phyloP scores from a whole-genome alignment of 2,888 invertebrate genomes.

The Drosophila putrida region DNA sequence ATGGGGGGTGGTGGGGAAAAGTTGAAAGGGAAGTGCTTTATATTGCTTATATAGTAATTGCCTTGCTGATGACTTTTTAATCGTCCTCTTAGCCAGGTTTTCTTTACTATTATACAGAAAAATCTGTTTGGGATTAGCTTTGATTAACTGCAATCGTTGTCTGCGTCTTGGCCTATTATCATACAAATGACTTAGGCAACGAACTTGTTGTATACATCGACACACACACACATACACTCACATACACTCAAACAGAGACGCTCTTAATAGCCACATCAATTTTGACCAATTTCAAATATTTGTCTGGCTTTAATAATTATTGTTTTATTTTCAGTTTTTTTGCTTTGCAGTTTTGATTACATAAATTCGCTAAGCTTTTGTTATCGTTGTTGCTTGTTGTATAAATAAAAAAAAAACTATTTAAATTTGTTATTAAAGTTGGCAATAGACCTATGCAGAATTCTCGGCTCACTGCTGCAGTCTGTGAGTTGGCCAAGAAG shows the following conservation, averaged over 20 bases:
- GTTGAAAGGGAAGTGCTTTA: not conserved
- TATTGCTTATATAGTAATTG: conserved; percentile 6
- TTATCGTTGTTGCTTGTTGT: conserved; percentile 9
- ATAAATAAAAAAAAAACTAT: conserved; percentile 45
- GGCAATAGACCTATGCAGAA: conserved; percentile 51
- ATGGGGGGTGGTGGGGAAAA: not conserved
- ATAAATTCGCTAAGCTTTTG: conserved; percentile 26
- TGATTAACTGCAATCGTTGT: conserved; percentile 29
- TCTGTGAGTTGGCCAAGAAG: conserved; percentile 59
- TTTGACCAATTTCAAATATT: conserved; percentile 41
- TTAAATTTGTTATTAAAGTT: conserved; percentile 49
- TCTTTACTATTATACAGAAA: conserved; percentile 5
- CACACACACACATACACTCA: conserved; percentile 1
- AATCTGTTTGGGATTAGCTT: conserved; percentile 28
- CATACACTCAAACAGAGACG: conserved; percentile 1
- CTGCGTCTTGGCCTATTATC: conserved; percentile 38
- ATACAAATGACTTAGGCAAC: conserved; percentile 63
- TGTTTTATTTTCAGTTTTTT: not conserved
- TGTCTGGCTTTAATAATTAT: conserved; percentile 31
- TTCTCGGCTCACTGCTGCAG: conserved; percentile 29
- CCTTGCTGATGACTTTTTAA: conserved; percentile 38
- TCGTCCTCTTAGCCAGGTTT: conserved; percentile 15
- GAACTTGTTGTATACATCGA: conserved; percentile 44
- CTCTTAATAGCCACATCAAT: conserved; percentile 45
- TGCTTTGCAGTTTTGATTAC: conserved; percentile 39